A percentile compares a stretch with the other conserved stretches of the same genome.
Conservation (phyloP, 2,888 invertebrate species). For the Spatulosminthurus flaviceps region DNA sequence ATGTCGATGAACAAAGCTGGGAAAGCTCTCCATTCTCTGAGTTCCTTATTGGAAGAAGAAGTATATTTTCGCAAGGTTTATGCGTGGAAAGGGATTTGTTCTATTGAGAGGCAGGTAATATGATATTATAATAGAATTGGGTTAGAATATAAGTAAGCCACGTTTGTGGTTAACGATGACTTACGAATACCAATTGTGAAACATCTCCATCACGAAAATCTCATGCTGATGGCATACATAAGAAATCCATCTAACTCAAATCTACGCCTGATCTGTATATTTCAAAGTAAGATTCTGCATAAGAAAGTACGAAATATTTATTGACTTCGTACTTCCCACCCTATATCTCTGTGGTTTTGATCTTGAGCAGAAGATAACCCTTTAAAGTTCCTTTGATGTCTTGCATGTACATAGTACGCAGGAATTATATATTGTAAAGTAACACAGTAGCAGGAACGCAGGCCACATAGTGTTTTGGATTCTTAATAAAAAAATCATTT, state of each 20-base stretch:
- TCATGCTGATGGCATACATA: background rate
- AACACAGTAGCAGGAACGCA: too few relatives aligned
- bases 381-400: too few relatives aligned
- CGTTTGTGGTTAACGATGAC: background rate
- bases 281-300: background rate
- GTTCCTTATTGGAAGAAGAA: background rate
- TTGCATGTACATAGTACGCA: too few relatives aligned
- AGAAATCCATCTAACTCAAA: background rate
- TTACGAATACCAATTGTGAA: constrained; percentile 1
- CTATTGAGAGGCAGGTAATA: background rate
- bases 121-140: background rate
- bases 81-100: background rate
- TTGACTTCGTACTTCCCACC: background rate
- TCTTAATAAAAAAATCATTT: too few relatives aligned
- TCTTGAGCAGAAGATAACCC: too few relatives aligned
- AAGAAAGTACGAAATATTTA: background rate
- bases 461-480: too few relatives aligned
- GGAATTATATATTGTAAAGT: too few relatives aligned
- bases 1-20: background rate
- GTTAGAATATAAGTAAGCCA: background rate
- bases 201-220: background rate
- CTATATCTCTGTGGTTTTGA: background rate
- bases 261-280: background rate
- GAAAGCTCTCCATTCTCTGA: too few relatives aligned
- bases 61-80: background rate